Percentiles rank a stretch among this genome's conserved stretches.
These are phyloP conservation scores for Drosophila seguyi DNA, from an alignment of 1,140 invertebrate species.

Conservation along the genomic window DNA sequence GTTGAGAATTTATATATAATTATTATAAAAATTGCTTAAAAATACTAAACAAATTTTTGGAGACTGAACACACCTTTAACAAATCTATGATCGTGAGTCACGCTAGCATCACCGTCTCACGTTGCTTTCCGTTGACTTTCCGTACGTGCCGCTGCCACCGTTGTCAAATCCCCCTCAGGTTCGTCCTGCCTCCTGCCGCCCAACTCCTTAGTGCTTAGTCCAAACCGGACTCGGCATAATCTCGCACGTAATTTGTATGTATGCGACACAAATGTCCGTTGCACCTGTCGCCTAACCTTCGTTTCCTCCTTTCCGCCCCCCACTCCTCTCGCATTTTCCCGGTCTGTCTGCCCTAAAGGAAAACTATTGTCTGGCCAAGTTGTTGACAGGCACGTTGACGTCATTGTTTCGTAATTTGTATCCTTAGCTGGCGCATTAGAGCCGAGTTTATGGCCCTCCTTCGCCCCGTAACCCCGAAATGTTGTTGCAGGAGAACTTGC, in stretches of 20 bases:
- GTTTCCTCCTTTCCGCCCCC: too few relatives aligned
- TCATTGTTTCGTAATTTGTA: slow-evolving; percentile 83
- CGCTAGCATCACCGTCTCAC: slow-evolving; percentile 4
- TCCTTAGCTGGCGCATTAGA: slow-evolving; percentile 81
- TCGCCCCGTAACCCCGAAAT: slow-evolving; percentile 1
- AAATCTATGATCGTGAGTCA: slow-evolving; percentile 5
- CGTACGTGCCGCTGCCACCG: slow-evolving; percentile 37
- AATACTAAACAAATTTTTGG: too few relatives aligned
- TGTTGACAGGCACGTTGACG: slow-evolving; percentile 82
- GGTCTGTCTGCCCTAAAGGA: slow-evolving; percentile 50
- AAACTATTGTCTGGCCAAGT: slow-evolving; percentile 81
- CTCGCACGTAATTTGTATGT: slow-evolving; percentile 81
- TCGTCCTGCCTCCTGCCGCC: neutral
- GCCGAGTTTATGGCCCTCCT: slow-evolving; percentile 61
- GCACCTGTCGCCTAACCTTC: slow-evolving; percentile 66
- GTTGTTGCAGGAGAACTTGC: slow-evolving; percentile 16
- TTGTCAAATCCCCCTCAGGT: neutral
- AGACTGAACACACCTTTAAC: neutral
- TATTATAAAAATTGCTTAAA: too few relatives aligned
- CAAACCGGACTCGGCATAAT: slow-evolving; percentile 62
- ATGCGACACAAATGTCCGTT: slow-evolving; percentile 79
- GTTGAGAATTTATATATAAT: too few relatives aligned
- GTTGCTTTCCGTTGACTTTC: slow-evolving; percentile 33
- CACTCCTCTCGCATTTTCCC: slow-evolving; percentile 5
- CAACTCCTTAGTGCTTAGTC: slow-evolving; percentile 35